These are phyloP conservation scores for Dysdera silvatica DNA, from an alignment of 1,140 invertebrate genomes.

Conservation along the genomic window DNA sequence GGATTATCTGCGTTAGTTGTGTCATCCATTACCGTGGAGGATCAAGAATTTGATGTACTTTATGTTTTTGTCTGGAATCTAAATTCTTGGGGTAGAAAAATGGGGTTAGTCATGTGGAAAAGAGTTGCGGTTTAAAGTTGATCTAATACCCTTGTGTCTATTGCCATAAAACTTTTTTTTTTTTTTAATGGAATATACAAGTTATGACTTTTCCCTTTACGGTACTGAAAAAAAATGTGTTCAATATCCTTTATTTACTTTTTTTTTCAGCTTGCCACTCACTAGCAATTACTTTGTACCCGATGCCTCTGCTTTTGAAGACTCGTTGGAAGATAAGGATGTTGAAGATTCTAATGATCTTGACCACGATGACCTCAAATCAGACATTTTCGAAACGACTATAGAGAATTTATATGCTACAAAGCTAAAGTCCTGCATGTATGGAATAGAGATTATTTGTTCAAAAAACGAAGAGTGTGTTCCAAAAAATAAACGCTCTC, in stretches of 20 bases:
- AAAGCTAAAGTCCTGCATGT: conserved; percentile 35
- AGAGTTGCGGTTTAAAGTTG: too few species aligned
- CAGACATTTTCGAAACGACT: conserved; percentile 7
- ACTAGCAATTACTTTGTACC: background rate
- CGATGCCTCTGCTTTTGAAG: background rate
- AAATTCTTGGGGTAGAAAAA: too few species aligned
- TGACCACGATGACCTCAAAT: background rate
- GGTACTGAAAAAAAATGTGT: too few species aligned
- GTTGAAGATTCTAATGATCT: background rate
- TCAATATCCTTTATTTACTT: background rate
- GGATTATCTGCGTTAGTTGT: too few species aligned
- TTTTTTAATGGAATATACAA: too few species aligned
- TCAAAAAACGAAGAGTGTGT: conserved; percentile 39
- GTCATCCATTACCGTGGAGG: too few species aligned
- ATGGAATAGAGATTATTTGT: conserved; percentile 38
- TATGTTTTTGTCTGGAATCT: too few species aligned
- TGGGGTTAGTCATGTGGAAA: too few species aligned
- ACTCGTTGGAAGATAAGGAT: background rate
- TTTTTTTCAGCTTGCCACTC: background rate
- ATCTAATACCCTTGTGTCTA: too few species aligned
- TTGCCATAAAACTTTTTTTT: too few species aligned
- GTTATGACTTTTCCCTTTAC: too few species aligned
- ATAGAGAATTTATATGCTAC: conserved; percentile 3
- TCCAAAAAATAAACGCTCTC: conserved; percentile 37
- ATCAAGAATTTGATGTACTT: too few species aligned